Evolutionary conservation across 2,113 vertebrate species (phyloP), one percentile per base, ranked within the genome.

Genomic region (Brachypodius melanocephalos): DNA sequence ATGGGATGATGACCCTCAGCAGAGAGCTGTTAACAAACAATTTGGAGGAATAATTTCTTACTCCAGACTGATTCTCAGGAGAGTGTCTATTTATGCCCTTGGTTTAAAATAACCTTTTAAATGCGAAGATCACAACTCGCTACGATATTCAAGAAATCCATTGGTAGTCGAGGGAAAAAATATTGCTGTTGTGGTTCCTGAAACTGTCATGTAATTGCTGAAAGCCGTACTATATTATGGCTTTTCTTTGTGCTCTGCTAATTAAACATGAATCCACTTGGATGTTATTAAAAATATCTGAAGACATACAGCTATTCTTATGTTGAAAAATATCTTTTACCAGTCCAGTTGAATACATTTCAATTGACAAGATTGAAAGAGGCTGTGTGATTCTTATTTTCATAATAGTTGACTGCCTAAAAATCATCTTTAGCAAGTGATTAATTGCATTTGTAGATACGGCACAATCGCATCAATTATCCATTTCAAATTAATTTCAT

Each of bases 401-500:
- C 57, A 1, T 92, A 89, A 89, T 97, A 96, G 58, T 43, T 86
- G 74, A 69, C 51, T 88, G 88, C 63, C 82, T 94, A 62, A 93
- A 95, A 92, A 78, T 94, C 68, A 79, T 82, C 74, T 85, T 55
- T 36, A 89, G 91, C 93, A 72, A 89, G 65, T 86, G 66, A 96
- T 82, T 91, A 89, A 96, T 89, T 90, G 14, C 91, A 94, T 94
- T 93, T 94, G 85, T 88, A 95, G 79, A 55, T 73, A 63, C 43
- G 18, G 63, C 62, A 75, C 81, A 96, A 95, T 90, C 80, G 43
- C 76, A 63, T 83, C 87, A 95, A 88, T 82, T 96, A 86, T 80
- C 94, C 88, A 83, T 96, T 97, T 96, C 78, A 86, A 93, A 77
- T 82, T 45, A 81, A 61, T 79, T 87, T 49, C 54, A n/a, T 95